Evolutionary conservation across 2,113 vertebrate genomes (phyloP), one percentile per base, ranked within the genome.

Genomic region (Otus sunia): DNA sequence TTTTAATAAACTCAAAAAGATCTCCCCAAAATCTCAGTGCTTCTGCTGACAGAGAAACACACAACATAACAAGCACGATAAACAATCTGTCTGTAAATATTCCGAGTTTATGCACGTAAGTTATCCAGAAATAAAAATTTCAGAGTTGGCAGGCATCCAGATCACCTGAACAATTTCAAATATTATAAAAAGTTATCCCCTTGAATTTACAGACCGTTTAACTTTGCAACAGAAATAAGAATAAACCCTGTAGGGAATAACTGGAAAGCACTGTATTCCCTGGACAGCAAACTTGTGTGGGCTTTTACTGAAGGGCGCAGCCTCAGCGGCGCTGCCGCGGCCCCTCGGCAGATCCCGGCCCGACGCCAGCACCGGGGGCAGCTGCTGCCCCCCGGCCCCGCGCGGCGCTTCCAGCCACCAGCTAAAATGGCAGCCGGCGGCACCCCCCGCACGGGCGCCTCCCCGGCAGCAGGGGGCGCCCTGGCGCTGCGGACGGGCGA

Each of bases 251-350:
- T 0, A 20, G 17, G 55, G 56, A 56, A 34, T 22, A 60, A 13
- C n/a, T 19, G 68, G 26, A 12, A 63, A 72, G 27, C 25, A 15
- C 30, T 1, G 10, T 3, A 49, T 34, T 18, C 39, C 5, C 13
- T 15, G 4, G 11, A 25, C 36, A 58, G 66, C 8, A 9, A 36
- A 58, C 3, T 6, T 16, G 37, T 5, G 29, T 12, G 52, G 25
- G 12, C 18, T 41, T 60, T 4, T 11, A 34, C 12, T 37, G 39
- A 41, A 14, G 26, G 0, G 0, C 12, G 2, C 14, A 45, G 16
- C 43, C 16, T 45, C 16, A 45, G 43, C 18, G 43, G 43, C 17
- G 43, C 43, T 45, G 43, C 43, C 43, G 8, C 17, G 43, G 7
- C 43, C 8, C 8, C 43, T 18, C 39, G 58, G 68, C 47, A 74